Conservation (phyloP, 1,140 invertebrate genomes). For the Rhizoglyphus robini region DNA sequence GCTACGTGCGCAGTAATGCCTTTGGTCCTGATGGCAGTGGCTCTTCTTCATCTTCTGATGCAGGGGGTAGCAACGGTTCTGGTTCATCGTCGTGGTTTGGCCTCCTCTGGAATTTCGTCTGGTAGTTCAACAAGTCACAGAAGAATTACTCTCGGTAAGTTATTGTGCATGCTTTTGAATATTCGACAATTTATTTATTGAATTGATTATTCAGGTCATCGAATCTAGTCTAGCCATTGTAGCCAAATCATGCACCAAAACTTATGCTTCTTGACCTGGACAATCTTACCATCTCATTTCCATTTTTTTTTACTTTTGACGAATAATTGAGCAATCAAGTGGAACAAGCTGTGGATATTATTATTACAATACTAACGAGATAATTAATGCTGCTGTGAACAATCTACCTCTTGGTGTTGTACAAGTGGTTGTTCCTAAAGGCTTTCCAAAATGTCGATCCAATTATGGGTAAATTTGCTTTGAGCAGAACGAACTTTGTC, state of each 20-base stretch:
- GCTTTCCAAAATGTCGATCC: slow-evolving; percentile 93
- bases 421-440: slow-evolving; percentile 41
- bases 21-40: not conserved
- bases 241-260: slow-evolving; percentile 67
- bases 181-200: not conserved
- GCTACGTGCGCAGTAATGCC: not conserved
- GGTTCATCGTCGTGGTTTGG: too few species aligned
- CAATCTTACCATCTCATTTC: slow-evolving; percentile 80
- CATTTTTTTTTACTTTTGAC: slow-evolving; percentile 76
- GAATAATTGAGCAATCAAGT: slow-evolving; percentile 78
- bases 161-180: not conserved
- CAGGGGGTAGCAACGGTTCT: too few species aligned
- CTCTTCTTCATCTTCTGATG: too few species aligned
- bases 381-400: too few species aligned
- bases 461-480: slow-evolving; percentile 86
- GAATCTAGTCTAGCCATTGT: slow-evolving; percentile 55
- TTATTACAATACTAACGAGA: slow-evolving; percentile 47
- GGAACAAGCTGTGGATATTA: slow-evolving; percentile 84
- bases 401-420: not conserved
- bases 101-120: too few species aligned
- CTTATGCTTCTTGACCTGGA: slow-evolving; percentile 91
- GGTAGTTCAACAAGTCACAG: not conserved
- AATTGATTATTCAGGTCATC: slow-evolving; percentile 64
- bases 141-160: not conserved
- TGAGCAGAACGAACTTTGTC: slow-evolving; percentile 93